Base-by-base conservation (phyloP, 2,113 vertebrate species). In the Bubo blakistoni region DNA sequence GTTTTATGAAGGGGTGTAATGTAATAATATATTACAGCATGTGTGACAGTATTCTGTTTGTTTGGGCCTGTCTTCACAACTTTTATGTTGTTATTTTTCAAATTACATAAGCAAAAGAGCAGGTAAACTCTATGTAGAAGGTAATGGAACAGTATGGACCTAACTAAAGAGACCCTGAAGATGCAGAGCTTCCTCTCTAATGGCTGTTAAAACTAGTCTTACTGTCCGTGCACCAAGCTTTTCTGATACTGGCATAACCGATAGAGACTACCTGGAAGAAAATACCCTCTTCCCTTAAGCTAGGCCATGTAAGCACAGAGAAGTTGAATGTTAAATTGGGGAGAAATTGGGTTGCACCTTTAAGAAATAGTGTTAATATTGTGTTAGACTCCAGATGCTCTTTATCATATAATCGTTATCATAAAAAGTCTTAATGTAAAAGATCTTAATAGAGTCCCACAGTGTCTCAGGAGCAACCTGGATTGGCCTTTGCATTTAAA, bases 351-450 rank as follows among this genome's bases (percentile, higher is more conserved):
- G 93, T 92, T 96, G 77, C 38, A 94, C 87, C 96, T 98, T 97
- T 97, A 98, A 98, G 95, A 97, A 98, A 96, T 87, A 63, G 76
- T 95, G 70, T 89, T 96, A 94, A 81, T 97, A 86, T 81, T 97
- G 97, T 90, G 89, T 95, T 94, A 90, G 95, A 92, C 96, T 97
- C 97, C 97, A 98, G 98, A 97, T 98, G 96, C 96, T 98, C 96
- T 98, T 98, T 97, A 98, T 98, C 96, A 96, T 96, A 97, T 98
- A 98, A 98, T 97, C 47, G 26, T 95, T 94, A 96, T 96, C 96
- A 97, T 98, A 97, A 98, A 98, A 98, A 96, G 94, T 96, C 96
- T 95, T 97, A 96, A 97, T 97, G 96, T 97, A 94, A 86, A 95
- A 55, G 61, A 93, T 97, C 97, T 94, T 96, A 86, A 72, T 86